A percentile compares a stretch with the other conserved stretches of the same genome.
These are phyloP conservation scores for Ganaspis sp. DNA, from an alignment of 1,140 invertebrate genomes.

Conservation along the genomic window DNA sequence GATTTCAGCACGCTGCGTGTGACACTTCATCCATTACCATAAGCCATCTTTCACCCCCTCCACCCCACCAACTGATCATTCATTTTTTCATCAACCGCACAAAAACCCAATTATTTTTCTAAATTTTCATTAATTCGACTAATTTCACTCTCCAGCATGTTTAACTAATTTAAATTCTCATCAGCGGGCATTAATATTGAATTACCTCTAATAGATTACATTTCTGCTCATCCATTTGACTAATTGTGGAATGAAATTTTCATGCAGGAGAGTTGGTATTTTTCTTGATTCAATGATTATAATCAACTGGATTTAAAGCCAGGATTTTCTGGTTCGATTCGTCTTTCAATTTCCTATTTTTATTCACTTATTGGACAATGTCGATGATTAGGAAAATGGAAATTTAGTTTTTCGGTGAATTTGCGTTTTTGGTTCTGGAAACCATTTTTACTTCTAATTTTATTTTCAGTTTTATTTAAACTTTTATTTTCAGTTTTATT, in stretches of 20 bases:
- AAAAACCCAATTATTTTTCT: too few relatives aligned
- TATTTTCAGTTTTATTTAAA: too few relatives aligned
- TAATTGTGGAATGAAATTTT: constrained; percentile 5
- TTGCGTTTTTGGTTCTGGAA: too few relatives aligned
- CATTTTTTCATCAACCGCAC: not conserved
- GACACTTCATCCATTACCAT: constrained; percentile 70
- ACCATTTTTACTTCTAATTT: too few relatives aligned
- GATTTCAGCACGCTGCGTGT: constrained; percentile 65
- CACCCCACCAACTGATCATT: constrained; percentile 12
- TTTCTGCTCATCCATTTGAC: not conserved
- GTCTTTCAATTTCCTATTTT: not conserved
- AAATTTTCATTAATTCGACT: too few relatives aligned
- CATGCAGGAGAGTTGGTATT: not conserved
- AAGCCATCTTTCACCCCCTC: constrained; percentile 41
- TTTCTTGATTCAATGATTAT: not conserved
- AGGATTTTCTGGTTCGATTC: too few relatives aligned
- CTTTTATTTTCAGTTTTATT: too few relatives aligned
- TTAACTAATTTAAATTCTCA: constrained; percentile 8
- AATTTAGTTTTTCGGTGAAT: too few relatives aligned
- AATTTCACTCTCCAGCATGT: not conserved
- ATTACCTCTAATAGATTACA: constrained; percentile 10
- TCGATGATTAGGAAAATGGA: too few relatives aligned
- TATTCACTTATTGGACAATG: too few relatives aligned
- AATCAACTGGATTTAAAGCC: not conserved
- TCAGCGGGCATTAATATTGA: not conserved